Percentiles rank a stretch among this genome's conserved stretches.
Conservation (phyloP, 2,888 invertebrate species). For the Smittia sp. region DNA sequence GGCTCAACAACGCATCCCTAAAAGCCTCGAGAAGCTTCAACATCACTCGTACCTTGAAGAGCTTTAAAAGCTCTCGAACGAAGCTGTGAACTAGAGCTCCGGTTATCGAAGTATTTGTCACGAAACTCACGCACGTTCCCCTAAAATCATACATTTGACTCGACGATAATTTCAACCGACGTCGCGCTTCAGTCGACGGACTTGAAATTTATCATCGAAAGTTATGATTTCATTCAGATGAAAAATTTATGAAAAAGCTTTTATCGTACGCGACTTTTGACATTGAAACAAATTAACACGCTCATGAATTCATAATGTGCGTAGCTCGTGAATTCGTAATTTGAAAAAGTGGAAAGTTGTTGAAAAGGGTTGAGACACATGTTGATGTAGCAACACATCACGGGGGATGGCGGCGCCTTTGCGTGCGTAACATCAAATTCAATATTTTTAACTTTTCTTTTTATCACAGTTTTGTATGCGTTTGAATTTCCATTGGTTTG, state of each 20-base stretch:
- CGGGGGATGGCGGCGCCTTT: not conserved
- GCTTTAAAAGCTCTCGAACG: too few species aligned
- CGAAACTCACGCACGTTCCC: not conserved
- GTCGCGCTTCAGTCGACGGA: too few species aligned
- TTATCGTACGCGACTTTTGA: conserved; percentile 19
- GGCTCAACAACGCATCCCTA: too few species aligned
- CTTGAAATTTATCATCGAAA: not conserved
- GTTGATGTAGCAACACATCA: too few species aligned
- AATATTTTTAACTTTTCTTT: conserved; percentile 15
- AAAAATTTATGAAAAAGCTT: conserved; percentile 21
- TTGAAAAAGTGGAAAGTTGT: not conserved
- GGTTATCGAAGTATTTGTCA: too few species aligned
- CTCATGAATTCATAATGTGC: conserved; percentile 10
- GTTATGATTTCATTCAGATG: not conserved
- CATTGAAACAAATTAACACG: not conserved
- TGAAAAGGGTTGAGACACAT: not conserved
- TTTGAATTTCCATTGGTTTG: not conserved
- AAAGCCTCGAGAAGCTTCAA: too few species aligned
- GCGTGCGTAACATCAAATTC: conserved; percentile 10
- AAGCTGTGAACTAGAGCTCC: too few species aligned
- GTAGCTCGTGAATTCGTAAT: not conserved
- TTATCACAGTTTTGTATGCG: conserved; percentile 32
- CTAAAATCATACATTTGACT: too few species aligned
- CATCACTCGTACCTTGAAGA: too few species aligned
- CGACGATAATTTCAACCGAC: too few species aligned